Evolutionary conservation across 2,888 invertebrate genomes (phyloP).

Genomic region (Caenorhabditis wallacei): DNA sequence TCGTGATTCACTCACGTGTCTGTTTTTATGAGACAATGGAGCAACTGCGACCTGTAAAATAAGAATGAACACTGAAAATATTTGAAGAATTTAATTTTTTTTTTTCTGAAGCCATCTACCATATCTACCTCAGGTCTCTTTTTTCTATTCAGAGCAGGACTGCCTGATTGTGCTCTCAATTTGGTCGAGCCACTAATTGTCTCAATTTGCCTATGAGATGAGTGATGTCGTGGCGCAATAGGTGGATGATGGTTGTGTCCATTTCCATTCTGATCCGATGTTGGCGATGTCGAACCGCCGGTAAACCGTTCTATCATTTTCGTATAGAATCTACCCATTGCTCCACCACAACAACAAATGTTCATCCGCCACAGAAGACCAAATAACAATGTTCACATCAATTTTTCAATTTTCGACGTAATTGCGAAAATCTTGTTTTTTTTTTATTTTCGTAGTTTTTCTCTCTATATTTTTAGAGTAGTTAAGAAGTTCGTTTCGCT

Average conservation of each 20-base stretch:
- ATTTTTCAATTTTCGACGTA: slow-evolving; percentile 29
- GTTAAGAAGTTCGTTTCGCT: slow-evolving; percentile 58
- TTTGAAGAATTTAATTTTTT: too few species aligned
- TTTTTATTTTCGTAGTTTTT: background rate
- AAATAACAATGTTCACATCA: slow-evolving; percentile 13
- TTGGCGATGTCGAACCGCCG: slow-evolving; percentile 51
- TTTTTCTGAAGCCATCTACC: slow-evolving; percentile 25
- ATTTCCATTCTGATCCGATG: slow-evolving; percentile 50
- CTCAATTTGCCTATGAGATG: slow-evolving; percentile 34
- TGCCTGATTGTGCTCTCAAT: slow-evolving; percentile 63
- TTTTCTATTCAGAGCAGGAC: slow-evolving; percentile 55
- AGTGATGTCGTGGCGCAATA: slow-evolving; percentile 28
- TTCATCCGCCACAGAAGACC: slow-evolving; percentile 45
- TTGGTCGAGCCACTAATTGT: slow-evolving; percentile 45
- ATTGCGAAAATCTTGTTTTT: slow-evolving; percentile 34
- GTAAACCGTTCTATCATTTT: slow-evolving; percentile 66
- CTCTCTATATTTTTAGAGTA: slow-evolving; percentile 25
- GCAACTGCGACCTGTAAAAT: slow-evolving; percentile 70
- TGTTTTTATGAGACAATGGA: slow-evolving; percentile 65
- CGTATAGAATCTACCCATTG: slow-evolving; percentile 65
- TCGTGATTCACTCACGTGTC: slow-evolving; percentile 58
- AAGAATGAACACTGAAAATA: background rate
- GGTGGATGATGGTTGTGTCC: slow-evolving; percentile 3
- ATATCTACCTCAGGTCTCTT: slow-evolving; percentile 59
- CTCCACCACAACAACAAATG: slow-evolving; percentile 63